These are phyloP conservation scores for Sternarchorhynchus goeldii DNA, from an alignment of 2,797 vertebrate species.

Conservation along the genomic window DNA sequence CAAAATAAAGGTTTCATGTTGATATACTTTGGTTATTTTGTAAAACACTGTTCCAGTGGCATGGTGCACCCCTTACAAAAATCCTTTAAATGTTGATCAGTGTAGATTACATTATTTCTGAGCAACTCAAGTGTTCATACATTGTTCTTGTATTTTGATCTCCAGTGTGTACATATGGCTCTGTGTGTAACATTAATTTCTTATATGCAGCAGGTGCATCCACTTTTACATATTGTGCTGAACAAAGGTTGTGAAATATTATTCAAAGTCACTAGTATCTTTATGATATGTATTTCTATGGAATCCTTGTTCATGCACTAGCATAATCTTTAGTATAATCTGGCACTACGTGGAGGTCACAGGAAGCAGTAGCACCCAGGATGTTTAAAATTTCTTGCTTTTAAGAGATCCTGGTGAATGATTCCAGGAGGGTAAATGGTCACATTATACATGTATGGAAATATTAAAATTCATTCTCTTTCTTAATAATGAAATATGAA, in stretches of 20 bases:
- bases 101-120: too few species aligned
- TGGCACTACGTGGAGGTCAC: background rate
- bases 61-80: too few species aligned
- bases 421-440: constrained; percentile 36
- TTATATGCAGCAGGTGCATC: background rate
- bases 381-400: background rate
- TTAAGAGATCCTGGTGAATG: constrained; percentile 24
- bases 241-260: constrained; percentile 8
- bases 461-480: constrained; percentile 40
- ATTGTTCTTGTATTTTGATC: too few species aligned
- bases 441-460: constrained; percentile 46
- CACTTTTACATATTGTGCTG: background rate
- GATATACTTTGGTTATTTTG: too few species aligned
- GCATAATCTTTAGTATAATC: background rate
- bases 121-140: too few species aligned
- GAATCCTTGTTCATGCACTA: constrained; percentile 2
- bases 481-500: constrained; percentile 44
- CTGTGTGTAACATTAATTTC: background rate
- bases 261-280: constrained; percentile 16
- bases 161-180: background rate
- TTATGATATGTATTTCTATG: background rate
- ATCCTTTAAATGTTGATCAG: too few species aligned
- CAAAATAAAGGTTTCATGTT: too few species aligned
- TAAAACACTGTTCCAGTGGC: too few species aligned
- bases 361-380: background rate